Conservation (phyloP, 2,888 invertebrate species). For the Cosmia pyralina region DNA sequence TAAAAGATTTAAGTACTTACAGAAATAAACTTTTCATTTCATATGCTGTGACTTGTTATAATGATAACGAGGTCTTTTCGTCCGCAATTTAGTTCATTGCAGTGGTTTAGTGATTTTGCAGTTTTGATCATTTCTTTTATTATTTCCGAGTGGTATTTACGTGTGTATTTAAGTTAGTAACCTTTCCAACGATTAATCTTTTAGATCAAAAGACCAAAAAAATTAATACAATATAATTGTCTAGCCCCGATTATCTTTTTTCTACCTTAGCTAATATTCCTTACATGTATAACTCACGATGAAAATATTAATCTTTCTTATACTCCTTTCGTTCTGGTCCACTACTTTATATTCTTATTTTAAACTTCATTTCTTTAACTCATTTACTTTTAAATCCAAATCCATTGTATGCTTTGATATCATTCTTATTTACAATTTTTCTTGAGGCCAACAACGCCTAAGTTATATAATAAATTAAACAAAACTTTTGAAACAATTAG, state of each 20-base stretch:
- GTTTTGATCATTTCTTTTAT: neutral
- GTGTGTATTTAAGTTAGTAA: neutral
- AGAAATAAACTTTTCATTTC: too few relatives aligned
- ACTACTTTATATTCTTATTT: slow-evolving; percentile 47
- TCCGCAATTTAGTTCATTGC: neutral
- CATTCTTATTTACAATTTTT: slow-evolving; percentile 48
- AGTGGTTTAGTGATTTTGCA: neutral
- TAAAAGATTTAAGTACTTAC: too few relatives aligned
- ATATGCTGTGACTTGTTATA: neutral
- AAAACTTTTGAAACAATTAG: neutral
- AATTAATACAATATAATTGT: neutral
- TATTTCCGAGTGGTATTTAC: neutral
- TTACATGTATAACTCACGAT: slow-evolving; percentile 23
- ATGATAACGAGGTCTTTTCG: neutral
- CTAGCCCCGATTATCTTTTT: slow-evolving; percentile 14
- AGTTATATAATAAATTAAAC: neutral
- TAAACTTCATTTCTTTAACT: slow-evolving; percentile 32
- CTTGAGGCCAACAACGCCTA: neutral
- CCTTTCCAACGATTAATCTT: neutral
- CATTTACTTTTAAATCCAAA: slow-evolving; percentile 27
- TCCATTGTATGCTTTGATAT: slow-evolving; percentile 28
- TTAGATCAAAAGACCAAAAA: neutral
- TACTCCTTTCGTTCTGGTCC: slow-evolving; percentile 48
- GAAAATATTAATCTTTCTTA: slow-evolving; percentile 50
- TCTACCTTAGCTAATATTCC: slow-evolving; percentile 11